Evolutionary conservation across 2,888 invertebrate genomes (phyloP).

Genomic region (Bhutanitis thaidina): DNA sequence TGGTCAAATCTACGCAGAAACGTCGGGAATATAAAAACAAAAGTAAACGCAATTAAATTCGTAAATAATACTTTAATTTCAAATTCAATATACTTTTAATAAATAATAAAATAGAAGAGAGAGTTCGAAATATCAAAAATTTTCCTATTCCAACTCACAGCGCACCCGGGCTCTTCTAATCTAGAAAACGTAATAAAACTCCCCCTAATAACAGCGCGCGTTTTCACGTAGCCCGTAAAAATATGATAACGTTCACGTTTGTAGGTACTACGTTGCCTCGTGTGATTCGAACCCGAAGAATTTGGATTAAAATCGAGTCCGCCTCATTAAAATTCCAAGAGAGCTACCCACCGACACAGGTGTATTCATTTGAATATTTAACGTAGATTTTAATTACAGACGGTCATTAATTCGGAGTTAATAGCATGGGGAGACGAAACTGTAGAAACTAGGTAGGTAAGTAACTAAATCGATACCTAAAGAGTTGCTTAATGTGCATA

Average conservation of each 20-base stretch:
- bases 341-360: conserved; percentile 13
- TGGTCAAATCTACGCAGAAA: no score
- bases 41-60: no score
- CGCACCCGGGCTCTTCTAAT: conserved; percentile 47
- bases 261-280: conserved; percentile 25
- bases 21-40: no score
- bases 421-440: conserved; percentile 18
- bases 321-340: conserved; percentile 19
- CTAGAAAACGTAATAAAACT: conserved; percentile 72
- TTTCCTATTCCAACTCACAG: conserved; percentile 40
- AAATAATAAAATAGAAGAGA: conserved; percentile 22
- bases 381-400: conserved; percentile 13
- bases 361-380: conserved; percentile 19
- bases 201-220: conserved; percentile 67
- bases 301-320: conserved; percentile 12
- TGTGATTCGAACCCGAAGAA: conserved; percentile 23
- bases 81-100: no score
- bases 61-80: no score
- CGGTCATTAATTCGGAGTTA: conserved; percentile 17
- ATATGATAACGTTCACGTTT: conserved; percentile 76
- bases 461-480: conserved; percentile 6
- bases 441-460: conserved; percentile 12
- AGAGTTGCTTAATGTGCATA: conserved; percentile 8
- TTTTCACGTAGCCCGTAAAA: conserved; percentile 76
- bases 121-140: conserved; percentile 41